Evolutionary conservation across 1,140 invertebrate species (phyloP).

Genomic region (Drosophila santomea): DNA sequence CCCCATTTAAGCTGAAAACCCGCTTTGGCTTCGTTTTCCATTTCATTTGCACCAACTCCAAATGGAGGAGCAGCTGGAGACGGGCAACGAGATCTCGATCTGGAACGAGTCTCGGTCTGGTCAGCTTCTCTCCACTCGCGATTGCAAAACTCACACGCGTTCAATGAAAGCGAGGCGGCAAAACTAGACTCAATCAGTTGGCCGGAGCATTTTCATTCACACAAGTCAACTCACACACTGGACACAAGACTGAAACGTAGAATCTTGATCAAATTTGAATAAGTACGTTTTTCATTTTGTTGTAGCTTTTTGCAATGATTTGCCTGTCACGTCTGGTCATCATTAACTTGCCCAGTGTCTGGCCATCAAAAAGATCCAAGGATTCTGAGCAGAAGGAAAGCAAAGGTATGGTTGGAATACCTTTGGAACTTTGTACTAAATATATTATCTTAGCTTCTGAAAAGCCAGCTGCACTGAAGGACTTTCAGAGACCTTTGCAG

Average conservation of each 20-base stretch:
- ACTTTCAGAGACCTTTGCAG: constrained; percentile 11
- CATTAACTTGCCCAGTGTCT: constrained; percentile 25
- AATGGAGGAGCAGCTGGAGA: constrained; percentile 5
- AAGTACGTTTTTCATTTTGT: constrained; percentile 18
- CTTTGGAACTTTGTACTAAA: neutral
- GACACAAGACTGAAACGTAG: neutral
- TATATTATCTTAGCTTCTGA: neutral
- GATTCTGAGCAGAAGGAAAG: constrained; percentile 1
- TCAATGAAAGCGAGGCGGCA: constrained; percentile 29
- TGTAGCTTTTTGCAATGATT: constrained; percentile 32
- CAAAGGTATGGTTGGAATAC: neutral
- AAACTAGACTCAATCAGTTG: constrained; percentile 42
- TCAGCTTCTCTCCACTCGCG: constrained; percentile 30
- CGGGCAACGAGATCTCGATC: constrained; percentile 28
- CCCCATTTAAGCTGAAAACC: constrained; percentile 41
- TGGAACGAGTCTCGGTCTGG: constrained; percentile 18
- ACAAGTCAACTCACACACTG: neutral
- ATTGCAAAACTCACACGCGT: constrained; percentile 31
- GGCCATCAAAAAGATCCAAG: neutral
- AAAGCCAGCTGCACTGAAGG: neutral
- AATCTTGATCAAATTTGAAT: constrained; percentile 17
- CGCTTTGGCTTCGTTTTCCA: constrained; percentile 38
- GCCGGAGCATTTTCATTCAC: constrained; percentile 35
- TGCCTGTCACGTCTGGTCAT: constrained; percentile 30
- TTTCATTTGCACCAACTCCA: constrained; percentile 46